Conservation (phyloP, 2,797 vertebrate genomes). For the Enteromius thamalakanensis region DNA sequence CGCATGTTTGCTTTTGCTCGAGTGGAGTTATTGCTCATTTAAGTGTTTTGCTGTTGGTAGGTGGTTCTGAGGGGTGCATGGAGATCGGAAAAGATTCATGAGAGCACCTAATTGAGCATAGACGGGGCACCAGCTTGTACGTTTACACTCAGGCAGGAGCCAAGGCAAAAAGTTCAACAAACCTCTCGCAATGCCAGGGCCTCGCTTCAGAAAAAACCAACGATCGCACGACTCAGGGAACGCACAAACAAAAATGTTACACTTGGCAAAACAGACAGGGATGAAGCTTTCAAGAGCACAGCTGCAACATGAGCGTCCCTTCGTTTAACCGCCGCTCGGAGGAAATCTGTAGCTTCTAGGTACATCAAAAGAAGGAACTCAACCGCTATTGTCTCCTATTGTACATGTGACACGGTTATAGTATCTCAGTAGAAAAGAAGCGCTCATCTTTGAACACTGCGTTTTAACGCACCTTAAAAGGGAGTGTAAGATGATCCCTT, state of each 20-base stretch:
- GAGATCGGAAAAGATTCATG: conserved; percentile 43
- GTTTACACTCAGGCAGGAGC: conserved; percentile 46
- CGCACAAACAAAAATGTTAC: conserved; percentile 31
- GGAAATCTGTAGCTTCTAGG: conserved; percentile 47
- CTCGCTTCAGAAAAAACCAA: conserved; percentile 28
- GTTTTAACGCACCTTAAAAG: conserved; percentile 50
- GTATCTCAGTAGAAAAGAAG: conserved; percentile 49
- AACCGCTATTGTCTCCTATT: conserved; percentile 43
- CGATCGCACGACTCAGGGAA: conserved; percentile 33
- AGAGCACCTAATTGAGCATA: conserved; percentile 43
- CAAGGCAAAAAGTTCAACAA: conserved; percentile 44
- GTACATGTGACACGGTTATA: conserved; percentile 53
- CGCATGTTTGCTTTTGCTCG: conserved; percentile 48
- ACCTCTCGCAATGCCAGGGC: conserved; percentile 20
- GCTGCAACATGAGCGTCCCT: conserved; percentile 37
- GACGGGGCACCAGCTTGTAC: background rate
- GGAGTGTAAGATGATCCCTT: conserved; percentile 51
- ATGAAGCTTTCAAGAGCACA: conserved; percentile 41
- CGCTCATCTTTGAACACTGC: conserved; percentile 46
- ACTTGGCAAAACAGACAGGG: conserved; percentile 15
- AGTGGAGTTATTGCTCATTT: conserved; percentile 49
- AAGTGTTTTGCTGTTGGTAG: conserved; percentile 53
- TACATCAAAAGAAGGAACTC: conserved; percentile 44
- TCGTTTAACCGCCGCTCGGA: conserved; percentile 11
- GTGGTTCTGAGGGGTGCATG: conserved; percentile 30